Evolutionary conservation across 2,797 vertebrate genomes (phyloP).

Genomic region (Atherinosoma microstoma): DNA sequence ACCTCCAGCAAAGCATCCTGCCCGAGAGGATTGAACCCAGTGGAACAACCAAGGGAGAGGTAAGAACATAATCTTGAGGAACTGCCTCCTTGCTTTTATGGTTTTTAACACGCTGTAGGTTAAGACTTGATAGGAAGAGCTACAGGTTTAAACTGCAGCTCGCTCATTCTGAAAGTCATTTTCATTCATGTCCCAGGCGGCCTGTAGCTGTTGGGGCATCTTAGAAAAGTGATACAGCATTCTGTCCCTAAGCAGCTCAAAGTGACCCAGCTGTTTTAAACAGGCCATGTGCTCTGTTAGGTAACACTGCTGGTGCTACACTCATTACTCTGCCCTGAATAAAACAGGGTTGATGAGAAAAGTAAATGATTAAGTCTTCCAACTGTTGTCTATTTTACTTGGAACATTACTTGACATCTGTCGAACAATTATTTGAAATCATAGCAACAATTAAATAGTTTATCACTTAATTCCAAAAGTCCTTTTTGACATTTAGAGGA

Average conservation of each 20-base stretch:
- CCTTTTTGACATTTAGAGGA: neutral
- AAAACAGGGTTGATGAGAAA: slow-evolving; percentile 46
- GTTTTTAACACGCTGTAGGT: slow-evolving; percentile 3
- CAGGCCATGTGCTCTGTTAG: slow-evolving; percentile 67
- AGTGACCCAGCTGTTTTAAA: slow-evolving; percentile 81
- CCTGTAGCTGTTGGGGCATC: slow-evolving; percentile 41
- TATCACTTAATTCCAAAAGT: neutral
- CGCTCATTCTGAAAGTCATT: slow-evolving; percentile 48
- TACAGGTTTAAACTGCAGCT: slow-evolving; percentile 27
- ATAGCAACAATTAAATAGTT: neutral
- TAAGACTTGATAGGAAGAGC: slow-evolving; percentile 11
- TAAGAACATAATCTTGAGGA: slow-evolving; percentile 36
- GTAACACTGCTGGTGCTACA: slow-evolving; percentile 66
- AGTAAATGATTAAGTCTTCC: slow-evolving; percentile 14
- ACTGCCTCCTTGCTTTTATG: neutral
- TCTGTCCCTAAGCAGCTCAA: slow-evolving; percentile 64
- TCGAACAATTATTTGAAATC: neutral
- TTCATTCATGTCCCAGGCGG: slow-evolving; percentile 36
- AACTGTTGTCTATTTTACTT: slow-evolving; percentile 18
- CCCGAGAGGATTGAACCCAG: slow-evolving; percentile 61
- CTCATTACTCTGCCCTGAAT: slow-evolving; percentile 72
- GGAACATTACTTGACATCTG: slow-evolving; percentile 2
- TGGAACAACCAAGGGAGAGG: slow-evolving; percentile 65
- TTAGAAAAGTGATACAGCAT: slow-evolving; percentile 66
- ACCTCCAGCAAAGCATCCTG: slow-evolving; percentile 57